phyloP scores from a whole-genome alignment of 2,113 vertebrate species.

The Elachura formosa region DNA sequence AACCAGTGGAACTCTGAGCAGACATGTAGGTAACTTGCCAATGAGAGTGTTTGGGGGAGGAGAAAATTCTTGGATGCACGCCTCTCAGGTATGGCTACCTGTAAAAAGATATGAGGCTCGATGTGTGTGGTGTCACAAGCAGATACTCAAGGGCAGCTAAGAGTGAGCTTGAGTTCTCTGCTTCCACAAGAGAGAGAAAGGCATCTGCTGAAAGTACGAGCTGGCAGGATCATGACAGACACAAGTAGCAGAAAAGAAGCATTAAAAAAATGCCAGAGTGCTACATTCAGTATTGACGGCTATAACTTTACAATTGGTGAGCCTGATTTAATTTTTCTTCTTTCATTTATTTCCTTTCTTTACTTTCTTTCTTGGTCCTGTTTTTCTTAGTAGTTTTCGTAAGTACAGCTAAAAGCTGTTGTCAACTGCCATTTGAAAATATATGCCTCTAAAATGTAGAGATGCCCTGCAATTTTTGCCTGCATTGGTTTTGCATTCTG shows the following conservation, averaged over 20 bases:
- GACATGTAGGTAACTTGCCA: not conserved
- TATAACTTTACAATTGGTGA: slow-evolving; percentile 97
- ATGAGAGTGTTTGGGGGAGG: slow-evolving; percentile 52
- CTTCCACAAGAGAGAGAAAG: not conserved
- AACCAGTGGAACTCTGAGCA: not conserved
- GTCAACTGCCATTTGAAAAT: not conserved
- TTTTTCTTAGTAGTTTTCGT: not conserved
- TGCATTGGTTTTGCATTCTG: not conserved
- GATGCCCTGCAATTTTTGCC: not conserved
- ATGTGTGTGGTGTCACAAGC: slow-evolving; percentile 21
- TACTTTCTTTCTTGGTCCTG: not conserved
- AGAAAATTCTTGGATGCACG: slow-evolving; percentile 40
- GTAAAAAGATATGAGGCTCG: slow-evolving; percentile 42
- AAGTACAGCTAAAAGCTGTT: not conserved
- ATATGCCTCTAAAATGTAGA: not conserved
- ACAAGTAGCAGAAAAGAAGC: slow-evolving; percentile 84
- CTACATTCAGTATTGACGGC: slow-evolving; percentile 95
- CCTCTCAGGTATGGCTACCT: not conserved
- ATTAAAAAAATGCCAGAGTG: slow-evolving; percentile 92
- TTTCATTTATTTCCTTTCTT: not conserved
- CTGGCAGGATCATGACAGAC: slow-evolving; percentile 79
- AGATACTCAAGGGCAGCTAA: not conserved
- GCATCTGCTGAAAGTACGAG: not conserved
- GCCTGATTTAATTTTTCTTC: not conserved
- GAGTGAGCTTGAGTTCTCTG: not conserved